Evolutionary conservation across 2,888 invertebrate species (phyloP).

Genomic region (Ceriagrion tenellum): DNA sequence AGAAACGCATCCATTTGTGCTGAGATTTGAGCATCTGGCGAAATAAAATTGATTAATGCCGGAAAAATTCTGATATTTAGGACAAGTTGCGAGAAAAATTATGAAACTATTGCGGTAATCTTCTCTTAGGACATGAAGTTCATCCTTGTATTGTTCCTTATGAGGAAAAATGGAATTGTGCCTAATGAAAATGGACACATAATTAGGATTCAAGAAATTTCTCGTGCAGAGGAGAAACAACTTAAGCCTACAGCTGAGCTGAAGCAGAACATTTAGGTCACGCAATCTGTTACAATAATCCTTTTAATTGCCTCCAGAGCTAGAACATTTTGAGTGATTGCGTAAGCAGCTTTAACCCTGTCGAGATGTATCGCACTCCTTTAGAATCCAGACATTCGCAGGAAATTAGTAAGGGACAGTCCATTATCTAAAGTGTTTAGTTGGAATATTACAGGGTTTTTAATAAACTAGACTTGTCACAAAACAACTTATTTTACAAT

Average conservation of each 20-base stretch:
- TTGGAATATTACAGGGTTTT: neutral
- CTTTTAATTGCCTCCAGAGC: neutral
- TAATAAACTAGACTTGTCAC: too few species aligned
- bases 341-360: neutral
- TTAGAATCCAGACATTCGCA: neutral
- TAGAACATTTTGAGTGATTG: neutral
- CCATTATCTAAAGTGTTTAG: neutral
- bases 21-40: too few species aligned
- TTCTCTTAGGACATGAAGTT: neutral
- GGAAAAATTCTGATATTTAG: too few species aligned
- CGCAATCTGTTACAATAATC: constrained; percentile 3
- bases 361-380: neutral
- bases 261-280: constrained; percentile 18
- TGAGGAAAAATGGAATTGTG: neutral
- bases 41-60: too few species aligned
- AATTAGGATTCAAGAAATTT: neutral
- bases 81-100: too few species aligned
- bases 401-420: neutral
- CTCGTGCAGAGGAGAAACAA: neutral
- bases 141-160: neutral
- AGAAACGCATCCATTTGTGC: too few species aligned
- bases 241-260: neutral
- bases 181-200: neutral
- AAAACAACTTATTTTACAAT: neutral
- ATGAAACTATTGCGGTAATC: too few species aligned